A percentile compares a stretch with the other conserved stretches of the same genome.
These are phyloP conservation scores for Phytoseiulus persimilis DNA, from an alignment of 2,888 invertebrate species.

Conservation along the genomic window DNA sequence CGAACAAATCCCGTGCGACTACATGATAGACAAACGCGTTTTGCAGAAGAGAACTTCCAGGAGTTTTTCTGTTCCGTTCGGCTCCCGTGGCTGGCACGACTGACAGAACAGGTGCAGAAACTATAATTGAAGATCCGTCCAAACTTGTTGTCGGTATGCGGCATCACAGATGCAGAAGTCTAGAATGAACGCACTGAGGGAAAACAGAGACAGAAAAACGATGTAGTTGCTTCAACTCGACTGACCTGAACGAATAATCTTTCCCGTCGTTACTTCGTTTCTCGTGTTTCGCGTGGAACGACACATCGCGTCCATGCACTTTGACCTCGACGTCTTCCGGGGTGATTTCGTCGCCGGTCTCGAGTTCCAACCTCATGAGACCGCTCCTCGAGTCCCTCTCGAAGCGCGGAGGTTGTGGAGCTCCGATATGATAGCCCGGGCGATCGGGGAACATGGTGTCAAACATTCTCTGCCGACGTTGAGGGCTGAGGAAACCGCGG, in stretches of 20 bases:
- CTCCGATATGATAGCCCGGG: not conserved
- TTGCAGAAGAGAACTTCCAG: not conserved
- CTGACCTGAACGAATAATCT: constrained; percentile 34
- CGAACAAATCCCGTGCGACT: not conserved
- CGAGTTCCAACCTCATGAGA: constrained; percentile 16
- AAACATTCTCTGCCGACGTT: constrained; percentile 15
- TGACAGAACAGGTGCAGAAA: not conserved
- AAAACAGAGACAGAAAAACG: not conserved
- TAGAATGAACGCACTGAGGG: not conserved
- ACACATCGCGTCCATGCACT: constrained; percentile 21
- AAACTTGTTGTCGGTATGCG: not conserved
- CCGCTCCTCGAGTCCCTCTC: constrained; percentile 6
- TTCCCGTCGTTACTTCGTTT: constrained; percentile 10
- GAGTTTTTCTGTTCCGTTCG: not conserved
- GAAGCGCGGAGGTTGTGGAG: constrained; percentile 10
- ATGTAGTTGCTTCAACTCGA: not conserved
- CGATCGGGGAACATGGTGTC: constrained; percentile 34
- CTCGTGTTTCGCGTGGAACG: constrained; percentile 20
- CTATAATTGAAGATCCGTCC: not conserved
- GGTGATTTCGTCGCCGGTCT: constrained; percentile 15
- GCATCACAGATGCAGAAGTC: not conserved
- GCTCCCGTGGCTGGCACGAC: not conserved
- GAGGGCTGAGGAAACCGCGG: constrained; percentile 32
- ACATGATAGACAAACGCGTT: not conserved
- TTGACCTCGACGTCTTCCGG: constrained; percentile 15